phyloP scores from a whole-genome alignment of 2,113 vertebrate species.

The Epinephelus fuscoguttatus region DNA sequence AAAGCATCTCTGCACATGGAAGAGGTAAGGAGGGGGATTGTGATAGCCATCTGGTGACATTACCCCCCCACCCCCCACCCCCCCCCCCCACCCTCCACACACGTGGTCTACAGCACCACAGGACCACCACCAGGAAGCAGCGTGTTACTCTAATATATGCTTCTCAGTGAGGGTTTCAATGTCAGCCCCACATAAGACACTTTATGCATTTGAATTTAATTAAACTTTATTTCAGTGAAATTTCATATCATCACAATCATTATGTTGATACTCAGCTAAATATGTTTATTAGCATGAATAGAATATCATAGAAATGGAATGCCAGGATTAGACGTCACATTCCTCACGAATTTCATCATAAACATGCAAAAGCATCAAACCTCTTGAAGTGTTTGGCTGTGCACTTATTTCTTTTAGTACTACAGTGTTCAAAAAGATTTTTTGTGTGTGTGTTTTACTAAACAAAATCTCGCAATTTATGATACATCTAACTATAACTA shows the following conservation, averaged over 20 bases:
- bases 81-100: slow-evolving; percentile 3
- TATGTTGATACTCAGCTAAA: background rate
- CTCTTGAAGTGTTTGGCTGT: no score
- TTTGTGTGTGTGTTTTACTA: background rate
- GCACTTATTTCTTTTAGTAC: background rate
- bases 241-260: background rate
- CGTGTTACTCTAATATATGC: background rate
- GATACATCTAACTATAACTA: background rate
- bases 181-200: background rate
- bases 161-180: background rate
- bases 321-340: no score
- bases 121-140: background rate
- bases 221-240: background rate
- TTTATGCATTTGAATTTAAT: slow-evolving; percentile 4
- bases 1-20: slow-evolving; percentile 49
- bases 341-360: no score
- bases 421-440: background rate
- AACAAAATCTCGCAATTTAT: background rate
- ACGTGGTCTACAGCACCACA: background rate
- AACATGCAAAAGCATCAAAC: no score
- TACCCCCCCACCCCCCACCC: background rate
- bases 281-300: no score
- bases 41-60: slow-evolving; percentile 67
- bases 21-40: slow-evolving; percentile 17
- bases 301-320: no score